Base-by-base conservation (phyloP, 2,888 invertebrate genomes). In the Amphimallon solstitiale region DNA sequence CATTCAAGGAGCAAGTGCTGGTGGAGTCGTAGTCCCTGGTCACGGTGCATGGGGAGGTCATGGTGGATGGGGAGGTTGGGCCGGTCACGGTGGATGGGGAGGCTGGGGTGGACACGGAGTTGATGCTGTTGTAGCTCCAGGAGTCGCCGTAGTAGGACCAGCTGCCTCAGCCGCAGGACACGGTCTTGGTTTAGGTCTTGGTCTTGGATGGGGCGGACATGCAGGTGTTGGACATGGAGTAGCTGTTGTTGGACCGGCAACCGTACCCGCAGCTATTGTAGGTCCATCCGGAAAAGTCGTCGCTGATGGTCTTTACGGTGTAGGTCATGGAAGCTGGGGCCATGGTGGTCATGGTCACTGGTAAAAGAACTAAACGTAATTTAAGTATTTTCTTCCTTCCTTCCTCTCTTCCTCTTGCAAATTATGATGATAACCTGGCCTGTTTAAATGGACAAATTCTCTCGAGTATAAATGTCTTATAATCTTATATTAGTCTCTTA, bases 241-340 rank as follows among this genome's bases (percentile, higher is more conserved):
- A 48, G 72, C 75, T 14, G 72, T 79, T 10, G 70, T 71, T 37
- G 78, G 78, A 64, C 78, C 78, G 59, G 74, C 71, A 56, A 77
- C 78, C 60, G 77, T 74, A 14, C 74, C 76, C 21, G 75, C 75
- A 38, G 72, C 76, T 35, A 71, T 77, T 15, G 72, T 74, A 17
- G 76, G 77, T 59, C 77, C 77, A 59, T 67, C 76, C 48, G 77
- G 77, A 35, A 76, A 73, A 69, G 71, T 77, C 40, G 71, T 68
- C 21, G 75, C 76, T 64, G 75, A 75, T 68, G 78, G 78, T 54
- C 73, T 74, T 46, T 76, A 75, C 71, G 78, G 76, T 68, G 62
- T 70, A 49, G 66, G 68, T 14, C 67, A 67, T 48, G 63, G 68
- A 19, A 69, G 70, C 56, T 68, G 68, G 51, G 63, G 68, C 45